Evolutionary conservation across 2,113 vertebrate species (phyloP).

Genomic region (Tenrec ecaudatus): DNA sequence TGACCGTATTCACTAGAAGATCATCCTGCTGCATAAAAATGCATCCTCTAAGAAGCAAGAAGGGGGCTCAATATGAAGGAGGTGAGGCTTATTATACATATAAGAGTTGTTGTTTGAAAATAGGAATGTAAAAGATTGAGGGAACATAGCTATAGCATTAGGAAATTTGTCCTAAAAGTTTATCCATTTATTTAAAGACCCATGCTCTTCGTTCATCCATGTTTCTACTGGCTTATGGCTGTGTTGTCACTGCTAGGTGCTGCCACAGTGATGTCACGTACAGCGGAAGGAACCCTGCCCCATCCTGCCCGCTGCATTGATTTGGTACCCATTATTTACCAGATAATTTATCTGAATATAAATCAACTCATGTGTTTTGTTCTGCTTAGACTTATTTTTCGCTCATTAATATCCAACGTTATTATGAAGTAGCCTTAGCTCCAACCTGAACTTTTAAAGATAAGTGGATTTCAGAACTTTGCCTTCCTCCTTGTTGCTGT

Average conservation of each 20-base stretch:
- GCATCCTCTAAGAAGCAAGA: too few relatives aligned
- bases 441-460: constrained; percentile 59
- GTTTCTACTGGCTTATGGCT: not conserved
- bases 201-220: not conserved
- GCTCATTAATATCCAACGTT: not conserved
- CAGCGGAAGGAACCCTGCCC: too few relatives aligned
- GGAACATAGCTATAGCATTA: not conserved
- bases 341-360: not conserved
- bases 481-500: constrained; percentile 14
- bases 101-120: not conserved
- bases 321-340: not conserved
- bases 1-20: too few relatives aligned
- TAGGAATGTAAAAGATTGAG: not conserved
- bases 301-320: too few relatives aligned
- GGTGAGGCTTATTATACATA: not conserved
- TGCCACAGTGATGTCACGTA: too few relatives aligned
- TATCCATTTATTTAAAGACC: too few relatives aligned
- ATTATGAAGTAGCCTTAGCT: constrained; percentile 27
- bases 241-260: too few relatives aligned
- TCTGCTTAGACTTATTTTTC: not conserved
- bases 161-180: not conserved
- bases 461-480: constrained; percentile 59
- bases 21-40: too few relatives aligned
- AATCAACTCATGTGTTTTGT: not conserved
- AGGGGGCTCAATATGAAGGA: not conserved